These are phyloP conservation scores for Anthoscopus minutus DNA, from an alignment of 2,113 vertebrate genomes.

Conservation along the genomic window DNA sequence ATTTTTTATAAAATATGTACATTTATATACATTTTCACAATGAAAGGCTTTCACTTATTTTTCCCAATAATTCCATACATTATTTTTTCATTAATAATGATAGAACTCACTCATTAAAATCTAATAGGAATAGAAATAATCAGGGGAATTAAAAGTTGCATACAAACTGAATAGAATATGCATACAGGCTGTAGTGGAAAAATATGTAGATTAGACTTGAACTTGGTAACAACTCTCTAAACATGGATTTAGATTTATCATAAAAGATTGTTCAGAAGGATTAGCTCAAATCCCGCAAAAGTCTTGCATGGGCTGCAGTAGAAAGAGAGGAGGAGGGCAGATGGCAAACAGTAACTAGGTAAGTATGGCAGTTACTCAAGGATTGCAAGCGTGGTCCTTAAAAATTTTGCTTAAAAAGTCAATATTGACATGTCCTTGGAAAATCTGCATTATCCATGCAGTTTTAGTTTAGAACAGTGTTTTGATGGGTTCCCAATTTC, in stretches of 20 bases:
- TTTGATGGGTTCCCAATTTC: background rate
- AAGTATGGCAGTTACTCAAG: background rate
- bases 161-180: too few relatives aligned
- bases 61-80: too few relatives aligned
- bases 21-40: background rate
- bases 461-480: background rate
- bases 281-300: background rate
- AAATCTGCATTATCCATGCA: background rate
- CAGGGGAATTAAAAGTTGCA: background rate
- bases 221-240: background rate
- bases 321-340: background rate
- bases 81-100: background rate
- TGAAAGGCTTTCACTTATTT: background rate
- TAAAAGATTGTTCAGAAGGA: background rate
- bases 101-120: background rate
- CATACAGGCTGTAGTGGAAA: background rate
- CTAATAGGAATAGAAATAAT: background rate
- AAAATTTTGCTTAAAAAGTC: background rate
- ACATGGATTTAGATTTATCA: background rate
- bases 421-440: background rate
- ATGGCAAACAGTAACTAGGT: too few relatives aligned
- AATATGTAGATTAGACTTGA: background rate
- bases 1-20: background rate
- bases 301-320: background rate
- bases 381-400: background rate